Conservation (phyloP, 2,797 vertebrate species). For the Acestrorhynchus altus region DNA sequence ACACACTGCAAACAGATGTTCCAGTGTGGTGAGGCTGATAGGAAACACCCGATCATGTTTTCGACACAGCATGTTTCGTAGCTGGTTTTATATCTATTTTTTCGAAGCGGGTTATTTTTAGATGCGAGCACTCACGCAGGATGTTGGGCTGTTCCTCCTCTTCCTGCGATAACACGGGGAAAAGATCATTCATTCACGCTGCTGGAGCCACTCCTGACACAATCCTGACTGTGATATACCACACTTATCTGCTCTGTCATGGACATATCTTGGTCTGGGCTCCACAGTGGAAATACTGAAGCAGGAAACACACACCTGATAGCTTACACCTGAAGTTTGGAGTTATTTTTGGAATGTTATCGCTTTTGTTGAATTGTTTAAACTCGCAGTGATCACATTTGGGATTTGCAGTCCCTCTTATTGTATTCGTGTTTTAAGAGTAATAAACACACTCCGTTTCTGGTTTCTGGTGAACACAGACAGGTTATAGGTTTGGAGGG, state of each 20-base stretch:
- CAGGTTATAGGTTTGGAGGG: too few species aligned
- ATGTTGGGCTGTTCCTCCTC: constrained; percentile 32
- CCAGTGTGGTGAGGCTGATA: constrained; percentile 24
- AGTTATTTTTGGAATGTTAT: neutral
- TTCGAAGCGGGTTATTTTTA: constrained; percentile 46
- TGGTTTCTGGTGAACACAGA: too few species aligned
- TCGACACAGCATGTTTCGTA: constrained; percentile 26
- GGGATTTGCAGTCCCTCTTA: too few species aligned
- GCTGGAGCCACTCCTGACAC: constrained; percentile 11
- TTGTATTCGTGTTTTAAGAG: too few species aligned
- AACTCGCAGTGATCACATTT: too few species aligned
- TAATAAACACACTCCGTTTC: too few species aligned
- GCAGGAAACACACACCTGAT: constrained; percentile 10
- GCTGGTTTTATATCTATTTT: constrained; percentile 28
- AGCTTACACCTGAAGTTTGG: neutral
- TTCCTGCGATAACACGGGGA: constrained; percentile 53
- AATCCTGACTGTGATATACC: constrained; percentile 2
- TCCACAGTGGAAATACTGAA: constrained; percentile 7
- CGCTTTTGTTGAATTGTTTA: too few species aligned
- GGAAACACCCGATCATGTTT: constrained; percentile 57
- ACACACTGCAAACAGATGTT: constrained; percentile 25
- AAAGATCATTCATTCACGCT: constrained; percentile 41
- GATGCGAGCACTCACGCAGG: constrained; percentile 26
- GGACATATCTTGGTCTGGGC: neutral
- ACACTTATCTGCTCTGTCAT: constrained; percentile 38